Conservation (phyloP, 92 coral and sea anemone genomes). For the Galaxea fascicularis region DNA sequence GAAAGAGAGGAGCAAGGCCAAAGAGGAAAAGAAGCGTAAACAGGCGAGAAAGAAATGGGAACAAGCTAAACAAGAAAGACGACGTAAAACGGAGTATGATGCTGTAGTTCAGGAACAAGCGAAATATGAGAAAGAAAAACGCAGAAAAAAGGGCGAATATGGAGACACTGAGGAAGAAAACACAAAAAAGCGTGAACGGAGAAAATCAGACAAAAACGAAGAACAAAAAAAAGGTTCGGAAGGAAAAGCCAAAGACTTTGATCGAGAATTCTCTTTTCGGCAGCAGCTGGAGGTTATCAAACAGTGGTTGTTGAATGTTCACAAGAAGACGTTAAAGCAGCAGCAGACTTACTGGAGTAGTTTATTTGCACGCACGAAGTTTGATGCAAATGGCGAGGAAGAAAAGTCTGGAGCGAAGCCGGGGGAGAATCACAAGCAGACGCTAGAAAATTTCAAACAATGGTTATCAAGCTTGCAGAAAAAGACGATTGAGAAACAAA, state of each 20-base stretch:
- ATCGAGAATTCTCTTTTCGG: neutral
- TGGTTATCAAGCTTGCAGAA: constrained; percentile 29
- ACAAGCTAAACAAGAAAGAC: constrained; percentile 16
- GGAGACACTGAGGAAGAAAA: constrained; percentile 11
- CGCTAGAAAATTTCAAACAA: constrained; percentile 13
- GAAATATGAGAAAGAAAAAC: constrained; percentile 54
- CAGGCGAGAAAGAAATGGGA: constrained; percentile 27
- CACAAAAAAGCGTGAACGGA: neutral
- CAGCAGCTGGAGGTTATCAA: constrained; percentile 14
- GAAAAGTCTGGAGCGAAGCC: neutral
- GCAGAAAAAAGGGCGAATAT: constrained; percentile 28
- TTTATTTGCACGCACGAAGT: neutral
- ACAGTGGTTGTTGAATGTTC: constrained; percentile 18
- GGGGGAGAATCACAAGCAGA: neutral
- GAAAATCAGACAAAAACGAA: neutral
- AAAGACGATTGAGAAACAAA: constrained; percentile 1
- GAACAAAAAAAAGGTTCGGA: constrained; percentile 20
- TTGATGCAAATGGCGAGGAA: neutral
- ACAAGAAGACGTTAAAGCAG: neutral
- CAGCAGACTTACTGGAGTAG: constrained; percentile 3
- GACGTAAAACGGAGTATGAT: constrained; percentile 15
- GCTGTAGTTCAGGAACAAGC: constrained; percentile 62
- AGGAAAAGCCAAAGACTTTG: neutral
- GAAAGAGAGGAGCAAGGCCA: constrained; percentile 23
- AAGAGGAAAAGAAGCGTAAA: constrained; percentile 8